Evolutionary conservation across 2,888 invertebrate species (phyloP), one percentile per base, ranked within the genome.

Genomic region (Thera obeliscata): DNA sequence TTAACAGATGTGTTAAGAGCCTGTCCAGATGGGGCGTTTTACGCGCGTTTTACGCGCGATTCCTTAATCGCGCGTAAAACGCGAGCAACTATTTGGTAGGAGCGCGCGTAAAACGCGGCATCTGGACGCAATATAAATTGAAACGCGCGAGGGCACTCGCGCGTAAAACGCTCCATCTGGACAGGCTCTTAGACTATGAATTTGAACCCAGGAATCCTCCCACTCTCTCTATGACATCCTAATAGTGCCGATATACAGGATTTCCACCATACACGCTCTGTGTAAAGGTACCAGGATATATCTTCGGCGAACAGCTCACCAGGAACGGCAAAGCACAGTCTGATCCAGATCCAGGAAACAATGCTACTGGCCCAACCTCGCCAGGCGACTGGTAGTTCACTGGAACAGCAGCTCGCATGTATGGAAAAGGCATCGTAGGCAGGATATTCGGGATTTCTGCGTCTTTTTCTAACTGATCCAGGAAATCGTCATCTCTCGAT

Each of bases 371-470:
- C 12, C 33, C 54, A 6, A 46, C 65, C 3, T 49, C 56, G 36
- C 59, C 38, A 12, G 11, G 50, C 22, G 12, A n/a, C 56, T 52
- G 50, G 46, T 61, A 71, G 3, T 12, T 55, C 35, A 64, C 67
- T 59, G 66, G 60, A 4, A 76, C 76, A 33, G 72, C 68, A 54
- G 77, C 75, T 7, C 87, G 83, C 7, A 80, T 70, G 67, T 80
- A 85, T 2, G 88, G 86, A 2, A 85, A 76, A 5, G 85, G 76
- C 90, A 93, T 92, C 2, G 87, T 90, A 3, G 93, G 93, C 58
- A 93, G 68, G 52, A 91, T 81, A 66, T 92, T 93, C 35, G 85
- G 85, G 75, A 93, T 81, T 46, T 87, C 85, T 2, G 88, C 83
- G 35, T 88, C 87, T 64, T 89, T 84, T 7, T 77, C 68, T 43